phyloP scores from a whole-genome alignment of 2,113 vertebrate genomes.

The Bothrops jararaca region DNA sequence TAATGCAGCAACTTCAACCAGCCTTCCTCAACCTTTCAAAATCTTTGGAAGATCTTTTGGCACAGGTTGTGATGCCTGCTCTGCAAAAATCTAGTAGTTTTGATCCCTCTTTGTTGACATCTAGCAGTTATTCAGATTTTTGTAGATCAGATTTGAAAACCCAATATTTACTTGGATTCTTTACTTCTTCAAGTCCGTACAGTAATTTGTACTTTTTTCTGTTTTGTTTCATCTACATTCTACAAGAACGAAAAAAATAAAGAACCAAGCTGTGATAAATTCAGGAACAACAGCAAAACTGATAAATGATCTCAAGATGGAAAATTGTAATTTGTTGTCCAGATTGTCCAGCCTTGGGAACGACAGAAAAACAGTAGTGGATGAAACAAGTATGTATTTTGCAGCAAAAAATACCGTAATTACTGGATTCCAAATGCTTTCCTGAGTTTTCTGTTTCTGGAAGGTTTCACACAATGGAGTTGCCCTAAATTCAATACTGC shows the following conservation, averaged over 20 bases:
- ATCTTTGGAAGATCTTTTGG: neutral
- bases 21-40: neutral
- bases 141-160: neutral
- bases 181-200: neutral
- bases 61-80: neutral
- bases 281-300: conserved; percentile 79
- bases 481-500: neutral
- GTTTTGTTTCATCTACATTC: conserved; percentile 33
- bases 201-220: neutral
- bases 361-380: conserved; percentile 68
- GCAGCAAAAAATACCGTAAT: neutral
- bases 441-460: neutral
- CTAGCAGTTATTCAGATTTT: neutral
- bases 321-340: conserved; percentile 70
- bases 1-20: neutral
- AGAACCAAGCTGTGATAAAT: conserved; percentile 83
- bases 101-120: neutral
- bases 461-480: neutral
- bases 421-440: neutral
- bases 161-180: neutral
- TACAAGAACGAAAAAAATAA: conserved; percentile 82
- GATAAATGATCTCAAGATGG: conserved; percentile 77
- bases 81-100: neutral
- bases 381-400: conserved; percentile 72
- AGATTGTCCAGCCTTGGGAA: conserved; percentile 70